Base-by-base conservation (phyloP, 2,888 invertebrate species). In the Fabriciana adippe region DNA sequence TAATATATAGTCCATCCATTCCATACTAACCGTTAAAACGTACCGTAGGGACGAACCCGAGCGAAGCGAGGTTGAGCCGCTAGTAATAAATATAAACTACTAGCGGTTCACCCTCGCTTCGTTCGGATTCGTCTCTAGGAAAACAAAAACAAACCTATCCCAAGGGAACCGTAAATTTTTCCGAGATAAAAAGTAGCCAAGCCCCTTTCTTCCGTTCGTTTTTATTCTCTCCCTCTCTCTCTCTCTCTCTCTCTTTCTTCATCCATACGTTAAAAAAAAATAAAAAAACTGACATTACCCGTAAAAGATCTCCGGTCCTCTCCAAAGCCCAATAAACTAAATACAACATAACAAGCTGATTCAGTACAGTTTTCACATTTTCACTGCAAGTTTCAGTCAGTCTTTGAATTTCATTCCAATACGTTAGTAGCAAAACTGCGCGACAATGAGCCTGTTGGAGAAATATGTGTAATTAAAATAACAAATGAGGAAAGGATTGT, bases 371-470 rank as follows among this genome's bases (percentile, higher is more conserved):
- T 13, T 89, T 93, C 45, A 97, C 82, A 16, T 92, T 89, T 0
- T 92, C 87, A 0, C 97, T 96, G 1, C 95, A 85, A 1, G 87
- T 79, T 0, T 81, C 79, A 1, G 92, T 82, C 2, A 93, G 73
- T 0, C 85, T 85, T 70, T 85, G 77, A n/a, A 95, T 90, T 71
- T 94, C 93, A 18, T 92, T 93, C 77, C 94, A 93, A 71, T 95
- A 97, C 2, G 94, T 95, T 69, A 95, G 93, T 6, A 97, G 95
- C n/a, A 98, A 84, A 76, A 97, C 96, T n/a, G 95, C 94, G 55
- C 97, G 94, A 75, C 96, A 96, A 81, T 98, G 98, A 6, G 97
- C 95, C 95, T 96, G 90, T 0, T 45, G 79, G 11, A 11, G 35
- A 41, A 2, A 41, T 41, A n/a, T n/a, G n/a, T n/a, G n/a, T n/a